Conservation (phyloP, 1,140 invertebrate species). For the Drosophila tristis region DNA sequence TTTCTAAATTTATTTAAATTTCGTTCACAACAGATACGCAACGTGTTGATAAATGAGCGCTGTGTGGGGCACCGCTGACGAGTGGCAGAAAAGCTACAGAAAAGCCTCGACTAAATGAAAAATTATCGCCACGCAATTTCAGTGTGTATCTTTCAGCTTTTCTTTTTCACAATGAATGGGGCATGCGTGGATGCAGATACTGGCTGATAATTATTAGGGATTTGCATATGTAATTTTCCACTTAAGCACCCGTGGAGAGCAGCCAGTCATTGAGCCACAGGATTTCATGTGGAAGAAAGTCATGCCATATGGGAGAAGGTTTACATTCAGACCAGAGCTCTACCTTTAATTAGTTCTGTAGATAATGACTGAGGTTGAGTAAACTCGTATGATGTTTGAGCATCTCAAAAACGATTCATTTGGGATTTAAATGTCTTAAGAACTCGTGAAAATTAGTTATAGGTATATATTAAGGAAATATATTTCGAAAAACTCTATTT, state of each 20-base stretch:
- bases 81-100: slow-evolving; percentile 6
- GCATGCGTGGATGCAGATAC: neutral
- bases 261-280: neutral
- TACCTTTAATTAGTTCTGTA: too few relatives aligned
- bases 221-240: slow-evolving; percentile 39
- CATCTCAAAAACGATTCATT: too few relatives aligned
- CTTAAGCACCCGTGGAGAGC: neutral
- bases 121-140: slow-evolving; percentile 31
- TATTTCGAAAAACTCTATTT: too few relatives aligned
- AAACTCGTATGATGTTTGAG: too few relatives aligned
- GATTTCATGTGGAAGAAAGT: neutral
- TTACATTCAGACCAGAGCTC: too few relatives aligned
- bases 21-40: slow-evolving; percentile 1
- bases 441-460: too few relatives aligned
- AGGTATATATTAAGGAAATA: neutral
- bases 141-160: slow-evolving; percentile 28
- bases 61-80: slow-evolving; percentile 1
- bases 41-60: slow-evolving; percentile 41
- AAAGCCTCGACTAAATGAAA: slow-evolving; percentile 22
- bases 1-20: slow-evolving; percentile 65
- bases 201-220: slow-evolving; percentile 33
- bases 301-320: neutral
- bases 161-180: neutral
- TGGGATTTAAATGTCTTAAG: too few relatives aligned
- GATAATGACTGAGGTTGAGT: too few relatives aligned